These are phyloP conservation scores for Tipula unca DNA, from an alignment of 2,888 invertebrate species.

Conservation along the genomic window DNA sequence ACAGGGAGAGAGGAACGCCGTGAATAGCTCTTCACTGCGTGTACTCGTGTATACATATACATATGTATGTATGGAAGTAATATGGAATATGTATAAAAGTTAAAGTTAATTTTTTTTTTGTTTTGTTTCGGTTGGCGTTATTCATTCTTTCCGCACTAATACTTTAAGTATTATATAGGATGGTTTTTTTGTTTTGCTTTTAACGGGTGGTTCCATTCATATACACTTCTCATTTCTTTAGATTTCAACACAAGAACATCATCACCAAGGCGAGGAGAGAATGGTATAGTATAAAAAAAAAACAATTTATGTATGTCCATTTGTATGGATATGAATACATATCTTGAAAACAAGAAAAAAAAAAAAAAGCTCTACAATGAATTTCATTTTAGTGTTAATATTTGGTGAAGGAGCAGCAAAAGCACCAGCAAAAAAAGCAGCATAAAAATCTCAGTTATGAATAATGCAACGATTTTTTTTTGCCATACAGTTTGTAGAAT, in stretches of 20 bases:
- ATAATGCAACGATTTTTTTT: not conserved
- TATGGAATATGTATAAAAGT: not conserved
- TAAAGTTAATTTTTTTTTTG: not conserved
- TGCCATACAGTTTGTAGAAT: not conserved
- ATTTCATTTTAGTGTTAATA: conserved; percentile 8
- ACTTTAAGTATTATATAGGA: not conserved
- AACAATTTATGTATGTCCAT: conserved; percentile 8
- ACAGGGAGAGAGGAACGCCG: not conserved
- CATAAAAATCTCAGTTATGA: conserved; percentile 8
- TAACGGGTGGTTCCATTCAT: not conserved
- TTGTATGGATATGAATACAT: not conserved
- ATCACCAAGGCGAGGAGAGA: not conserved
- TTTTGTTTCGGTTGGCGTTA: not conserved
- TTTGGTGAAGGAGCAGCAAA: not conserved
- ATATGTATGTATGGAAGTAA: not conserved
- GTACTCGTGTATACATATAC: not conserved
- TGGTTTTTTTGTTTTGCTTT: not conserved
- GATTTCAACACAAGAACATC: not conserved
- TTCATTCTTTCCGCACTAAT: not conserved
- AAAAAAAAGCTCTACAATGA: not conserved
- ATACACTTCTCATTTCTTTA: not conserved
- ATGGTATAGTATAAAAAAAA: not conserved
- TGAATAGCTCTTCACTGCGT: not conserved
- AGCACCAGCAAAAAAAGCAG: not conserved
- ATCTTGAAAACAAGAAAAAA: not conserved